Evolutionary conservation across 1,140 invertebrate genomes (phyloP), one percentile per base, ranked within the genome.

Genomic region (Drosophila subobscura): DNA sequence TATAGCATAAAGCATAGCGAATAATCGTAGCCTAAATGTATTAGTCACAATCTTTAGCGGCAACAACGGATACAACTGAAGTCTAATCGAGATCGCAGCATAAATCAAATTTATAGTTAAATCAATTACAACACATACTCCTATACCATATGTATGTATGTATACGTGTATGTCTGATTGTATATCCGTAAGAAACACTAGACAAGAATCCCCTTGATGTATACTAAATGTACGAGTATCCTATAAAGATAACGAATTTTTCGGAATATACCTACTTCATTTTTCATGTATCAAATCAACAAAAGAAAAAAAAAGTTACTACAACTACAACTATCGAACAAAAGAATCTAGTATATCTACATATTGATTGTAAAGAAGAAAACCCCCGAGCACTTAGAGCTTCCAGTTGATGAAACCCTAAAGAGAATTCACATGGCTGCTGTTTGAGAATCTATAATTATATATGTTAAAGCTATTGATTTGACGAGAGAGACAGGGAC

Each of bases 81-180:
- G 51, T 33, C 29, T 4, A 37, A 12, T 12, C 33, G 33, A 37
- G 33, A 37, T 12, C 33, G 33, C 57, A 50, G 73, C 50, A 63
- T 73, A 72, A 88, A 88, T 86, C 68, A 81, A 86, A 85, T 85
- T 71, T 80, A 85, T 85, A 71, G 67, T 78, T 75, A 58, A 65
- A 79, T 41, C 51, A 42, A 65, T 72, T 57, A 70, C 56, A 70
- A 70, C 56, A 70, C 37, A 63, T 60, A 74, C 58, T 54, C 51
- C 49, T 64, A 51, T 64, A 22, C 29, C 53, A 72, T 56, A 37
- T 23, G 47, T 76, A 37, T 73, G 63, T 56, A 37, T 23, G 47
- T 76, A 37, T 73, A 65, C 63, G 29, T 61, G 23, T 40, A 55
- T 61, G 22, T 52, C 54, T 45, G 16, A 37, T 37, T 52, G 49